Evolutionary conservation across 2,797 vertebrate genomes (phyloP).

Genomic region (Thamnophis elegans): DNA sequence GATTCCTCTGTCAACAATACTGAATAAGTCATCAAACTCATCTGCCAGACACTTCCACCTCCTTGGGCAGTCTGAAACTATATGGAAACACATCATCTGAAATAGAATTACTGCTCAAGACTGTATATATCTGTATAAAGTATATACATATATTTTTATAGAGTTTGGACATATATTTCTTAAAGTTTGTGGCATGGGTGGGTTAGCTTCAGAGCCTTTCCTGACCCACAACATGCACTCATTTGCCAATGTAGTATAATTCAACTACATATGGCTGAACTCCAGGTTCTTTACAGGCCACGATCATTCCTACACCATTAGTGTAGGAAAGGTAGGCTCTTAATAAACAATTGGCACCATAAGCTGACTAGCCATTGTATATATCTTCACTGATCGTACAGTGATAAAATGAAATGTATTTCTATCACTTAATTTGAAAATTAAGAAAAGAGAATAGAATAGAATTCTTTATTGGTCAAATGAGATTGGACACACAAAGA

Average conservation of each 20-base stretch:
- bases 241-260: neutral
- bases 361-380: neutral
- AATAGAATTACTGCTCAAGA: neutral
- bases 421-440: neutral
- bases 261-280: neutral
- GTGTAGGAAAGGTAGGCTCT: neutral
- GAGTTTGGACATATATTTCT: neutral
- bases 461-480: too few species aligned
- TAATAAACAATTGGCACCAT: neutral
- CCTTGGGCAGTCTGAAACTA: neutral
- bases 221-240: neutral
- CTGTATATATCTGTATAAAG: neutral
- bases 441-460: neutral
- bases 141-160: neutral
- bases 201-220: neutral
- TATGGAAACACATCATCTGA: neutral
- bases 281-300: neutral
- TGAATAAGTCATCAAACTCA: neutral
- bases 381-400: neutral
- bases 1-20: neutral
- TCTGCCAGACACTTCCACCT: neutral
- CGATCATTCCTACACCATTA: neutral
- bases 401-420: neutral
- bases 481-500: too few species aligned
- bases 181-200: neutral